phyloP scores from a whole-genome alignment of 2,888 invertebrate genomes.

The Ligdia adustata region DNA sequence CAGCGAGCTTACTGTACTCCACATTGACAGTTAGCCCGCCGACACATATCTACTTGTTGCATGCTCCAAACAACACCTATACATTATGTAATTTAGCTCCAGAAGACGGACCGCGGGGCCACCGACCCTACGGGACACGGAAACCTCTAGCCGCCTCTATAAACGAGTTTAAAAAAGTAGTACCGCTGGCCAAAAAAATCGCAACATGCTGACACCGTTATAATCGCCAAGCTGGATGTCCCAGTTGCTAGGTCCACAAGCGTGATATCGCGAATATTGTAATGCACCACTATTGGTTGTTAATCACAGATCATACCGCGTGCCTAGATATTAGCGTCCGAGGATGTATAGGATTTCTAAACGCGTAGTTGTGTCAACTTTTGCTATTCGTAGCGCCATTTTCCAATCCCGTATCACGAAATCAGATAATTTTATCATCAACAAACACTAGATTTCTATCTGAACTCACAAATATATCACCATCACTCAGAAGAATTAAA shows the following conservation, averaged over 20 bases:
- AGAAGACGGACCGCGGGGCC: constrained; percentile 79
- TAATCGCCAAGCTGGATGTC: constrained; percentile 84
- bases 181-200: constrained; percentile 85
- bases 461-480: constrained; percentile 71
- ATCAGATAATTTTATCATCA: constrained; percentile 73
- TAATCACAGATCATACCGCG: constrained; percentile 72
- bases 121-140: constrained; percentile 84
- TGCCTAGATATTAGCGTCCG: constrained; percentile 68
- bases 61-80: constrained; percentile 78
- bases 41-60: constrained; percentile 85
- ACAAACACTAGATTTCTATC: constrained; percentile 71
- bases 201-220: constrained; percentile 85
- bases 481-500: constrained; percentile 67
- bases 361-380: constrained; percentile 84
- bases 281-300: constrained; percentile 77
- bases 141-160: constrained; percentile 83
- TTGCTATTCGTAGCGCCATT: constrained; percentile 84
- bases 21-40: constrained; percentile 83
- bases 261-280: constrained; percentile 69
- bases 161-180: constrained; percentile 85
- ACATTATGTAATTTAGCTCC: constrained; percentile 84
- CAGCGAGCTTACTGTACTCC: constrained; percentile 83
- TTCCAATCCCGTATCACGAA: constrained; percentile 80
- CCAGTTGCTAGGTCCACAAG: constrained; percentile 79
- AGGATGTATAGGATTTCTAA: constrained; percentile 75